Conservation (phyloP, 2,797 vertebrate genomes). For the Lateolabrax maculatus region DNA sequence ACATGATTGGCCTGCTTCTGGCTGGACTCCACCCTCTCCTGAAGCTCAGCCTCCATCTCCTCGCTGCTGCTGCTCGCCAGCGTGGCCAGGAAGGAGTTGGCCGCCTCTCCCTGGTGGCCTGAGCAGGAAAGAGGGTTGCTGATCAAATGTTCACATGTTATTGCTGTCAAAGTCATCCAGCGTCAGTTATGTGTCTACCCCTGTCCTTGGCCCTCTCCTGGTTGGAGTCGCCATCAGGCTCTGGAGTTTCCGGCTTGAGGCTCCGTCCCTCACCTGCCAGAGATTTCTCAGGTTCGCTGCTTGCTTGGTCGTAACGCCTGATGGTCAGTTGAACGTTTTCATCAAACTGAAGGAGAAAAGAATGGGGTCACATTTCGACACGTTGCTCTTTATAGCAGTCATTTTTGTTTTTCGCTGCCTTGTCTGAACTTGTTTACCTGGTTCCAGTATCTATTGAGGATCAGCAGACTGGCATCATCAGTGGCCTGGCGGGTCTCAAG, state of each 20-base stretch:
- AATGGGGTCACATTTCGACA: neutral
- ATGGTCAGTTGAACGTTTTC: constrained; percentile 93
- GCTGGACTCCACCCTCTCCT: constrained; percentile 95
- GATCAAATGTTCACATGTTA: neutral
- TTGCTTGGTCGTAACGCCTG: constrained; percentile 90
- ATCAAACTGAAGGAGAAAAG: constrained; percentile 89
- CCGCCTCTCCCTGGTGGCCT: constrained; percentile 86
- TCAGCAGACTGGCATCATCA: constrained; percentile 94
- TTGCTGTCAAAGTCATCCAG: neutral
- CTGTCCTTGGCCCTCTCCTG: constrained; percentile 95
- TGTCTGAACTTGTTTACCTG: constrained; percentile 85
- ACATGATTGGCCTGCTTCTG: constrained; percentile 91
- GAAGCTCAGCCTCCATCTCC: constrained; percentile 96
- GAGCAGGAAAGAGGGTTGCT: neutral
- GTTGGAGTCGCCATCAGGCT: constrained; percentile 97
- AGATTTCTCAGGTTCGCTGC: constrained; percentile 90
- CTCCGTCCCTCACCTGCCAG: constrained; percentile 90
- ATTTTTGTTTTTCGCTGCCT: neutral
- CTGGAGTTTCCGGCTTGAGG: constrained; percentile 94
- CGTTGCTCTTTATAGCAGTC: neutral
- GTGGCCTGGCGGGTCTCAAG: constrained; percentile 96
- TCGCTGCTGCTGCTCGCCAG: constrained; percentile 97
- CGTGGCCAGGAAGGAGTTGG: constrained; percentile 94
- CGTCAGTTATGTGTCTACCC: constrained; percentile 67
- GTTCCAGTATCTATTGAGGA: constrained; percentile 98